phyloP scores from a whole-genome alignment of 2,888 invertebrate species.

The Agonopterix subpropinquella region DNA sequence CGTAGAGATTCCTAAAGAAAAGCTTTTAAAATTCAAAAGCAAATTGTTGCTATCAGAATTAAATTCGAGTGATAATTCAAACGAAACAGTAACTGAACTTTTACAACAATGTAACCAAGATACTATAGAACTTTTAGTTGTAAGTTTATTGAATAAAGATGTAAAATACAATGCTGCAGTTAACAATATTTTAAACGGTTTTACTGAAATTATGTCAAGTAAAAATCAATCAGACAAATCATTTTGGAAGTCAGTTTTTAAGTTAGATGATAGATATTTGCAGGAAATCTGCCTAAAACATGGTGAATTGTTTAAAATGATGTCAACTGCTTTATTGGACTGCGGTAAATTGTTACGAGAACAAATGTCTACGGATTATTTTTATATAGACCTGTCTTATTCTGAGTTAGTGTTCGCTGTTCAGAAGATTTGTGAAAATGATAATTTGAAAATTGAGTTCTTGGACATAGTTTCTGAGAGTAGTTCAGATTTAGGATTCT shows the following conservation, averaged over 20 bases:
- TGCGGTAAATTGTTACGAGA: conserved; percentile 50
- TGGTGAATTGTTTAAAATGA: conserved; percentile 36
- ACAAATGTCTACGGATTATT: conserved; percentile 49
- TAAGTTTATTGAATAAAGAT: conserved; percentile 40
- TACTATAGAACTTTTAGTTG: conserved; percentile 39
- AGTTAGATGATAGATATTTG: conserved; percentile 35
- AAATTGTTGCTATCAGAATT: conserved; percentile 40
- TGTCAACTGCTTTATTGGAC: conserved; percentile 51
- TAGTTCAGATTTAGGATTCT: conserved; percentile 53
- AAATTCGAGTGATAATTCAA: conserved; percentile 21
- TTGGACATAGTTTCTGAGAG: conserved; percentile 55
- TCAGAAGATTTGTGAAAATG: conserved; percentile 48
- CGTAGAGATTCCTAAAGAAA: conserved; percentile 34
- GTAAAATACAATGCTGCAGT: conserved; percentile 23
- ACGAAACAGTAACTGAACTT: conserved; percentile 27
- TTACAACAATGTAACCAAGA: conserved; percentile 35
- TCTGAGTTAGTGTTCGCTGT: conserved; percentile 60
- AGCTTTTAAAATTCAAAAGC: conserved; percentile 44
- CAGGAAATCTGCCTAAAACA: conserved; percentile 43
- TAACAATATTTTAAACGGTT: conserved; percentile 24
- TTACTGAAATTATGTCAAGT: conserved; percentile 31
- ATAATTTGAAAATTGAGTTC: conserved; percentile 52
- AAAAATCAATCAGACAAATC: conserved; percentile 31
- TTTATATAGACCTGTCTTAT: conserved; percentile 68
- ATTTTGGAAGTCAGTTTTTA: conserved; percentile 51